Base-by-base conservation (phyloP, 1,140 invertebrate genomes). In the Meloidogyne hapla region DNA sequence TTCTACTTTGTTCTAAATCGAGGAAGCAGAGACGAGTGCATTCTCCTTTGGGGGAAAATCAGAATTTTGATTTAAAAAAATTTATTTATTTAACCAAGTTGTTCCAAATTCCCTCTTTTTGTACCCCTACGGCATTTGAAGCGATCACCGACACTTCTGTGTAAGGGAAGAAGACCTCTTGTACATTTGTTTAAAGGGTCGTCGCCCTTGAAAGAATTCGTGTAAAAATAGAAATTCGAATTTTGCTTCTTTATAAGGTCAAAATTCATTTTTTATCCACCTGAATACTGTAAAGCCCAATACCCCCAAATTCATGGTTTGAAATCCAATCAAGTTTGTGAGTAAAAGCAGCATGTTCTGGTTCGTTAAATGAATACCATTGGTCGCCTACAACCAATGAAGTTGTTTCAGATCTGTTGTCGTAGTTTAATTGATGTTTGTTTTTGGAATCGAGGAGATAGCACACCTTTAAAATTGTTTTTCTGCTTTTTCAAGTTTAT, bases 321-420 rank as follows among this genome's bases (percentile, higher is more conserved):
- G 65, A 75, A 21, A 77, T 56, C 76, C 76, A 77, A 28, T 77
- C 63, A 26, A 77, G 28, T 62, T 77, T 67, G 33, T 63, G 28
- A 67, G 28, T 61, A 33, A 48, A 64, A 12, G 56, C 28, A n/a
- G 9, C 56, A 73, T 73, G 70, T 23, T 63, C 28, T 28, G 76
- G 76, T 33, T 48, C 10, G 21, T 77, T 77, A 65, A 68, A 75
- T n/a, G 76, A 77, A 48, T 77, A 77, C 76, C 76, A 77, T 10
- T 62, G 64, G 56, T 76, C 56, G 2, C 56, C 26, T 21, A 40
- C 5, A 1, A 38, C 28, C 15, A 26, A 67, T 40, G n/a, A 25
- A n/a, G 69, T 23, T 4, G 76, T 75, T 26, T 64, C 66, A 23
- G 73, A 66, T 28, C 15, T 25, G 13, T 67, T 75, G 26, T 74